Evolutionary conservation across 2,888 invertebrate genomes (phyloP).

Genomic region (Lepidonotus clava): DNA sequence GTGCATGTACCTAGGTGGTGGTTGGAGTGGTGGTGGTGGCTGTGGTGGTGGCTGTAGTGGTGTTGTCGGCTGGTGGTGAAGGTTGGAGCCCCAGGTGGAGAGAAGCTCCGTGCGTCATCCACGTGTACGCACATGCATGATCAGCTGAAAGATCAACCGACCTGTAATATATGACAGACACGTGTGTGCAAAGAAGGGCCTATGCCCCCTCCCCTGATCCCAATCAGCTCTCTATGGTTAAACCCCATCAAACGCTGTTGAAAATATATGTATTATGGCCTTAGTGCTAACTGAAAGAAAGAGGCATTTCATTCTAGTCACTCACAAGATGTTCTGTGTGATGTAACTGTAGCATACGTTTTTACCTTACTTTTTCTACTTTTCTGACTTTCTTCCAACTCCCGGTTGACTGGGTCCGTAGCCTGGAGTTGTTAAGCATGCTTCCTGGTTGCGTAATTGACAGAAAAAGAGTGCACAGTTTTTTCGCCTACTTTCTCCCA

Average conservation of each 20-base stretch:
- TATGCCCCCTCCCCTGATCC: too few species aligned
- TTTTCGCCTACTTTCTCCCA: constrained; percentile 6
- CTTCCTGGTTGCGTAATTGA: constrained; percentile 43
- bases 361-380: neutral
- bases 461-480: constrained; percentile 19
- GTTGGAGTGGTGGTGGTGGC: neutral
- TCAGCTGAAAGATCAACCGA: constrained; percentile 18
- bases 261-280: neutral
- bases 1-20: neutral
- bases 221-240: neutral
- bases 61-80: neutral
- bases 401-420: neutral
- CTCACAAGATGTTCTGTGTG: too few species aligned
- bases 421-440: constrained; percentile 32
- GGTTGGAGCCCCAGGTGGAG: neutral
- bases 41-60: neutral
- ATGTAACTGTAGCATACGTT: neutral
- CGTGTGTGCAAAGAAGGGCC: neutral
- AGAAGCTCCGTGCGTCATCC: neutral
- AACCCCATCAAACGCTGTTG: neutral
- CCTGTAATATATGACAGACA: constrained; percentile 44
- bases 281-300: neutral
- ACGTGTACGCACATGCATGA: constrained; percentile 34
- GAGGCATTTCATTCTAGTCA: neutral
- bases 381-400: neutral